Evolutionary conservation across 2,888 invertebrate genomes (phyloP).

Genomic region (Tromatobia lineatoria): DNA sequence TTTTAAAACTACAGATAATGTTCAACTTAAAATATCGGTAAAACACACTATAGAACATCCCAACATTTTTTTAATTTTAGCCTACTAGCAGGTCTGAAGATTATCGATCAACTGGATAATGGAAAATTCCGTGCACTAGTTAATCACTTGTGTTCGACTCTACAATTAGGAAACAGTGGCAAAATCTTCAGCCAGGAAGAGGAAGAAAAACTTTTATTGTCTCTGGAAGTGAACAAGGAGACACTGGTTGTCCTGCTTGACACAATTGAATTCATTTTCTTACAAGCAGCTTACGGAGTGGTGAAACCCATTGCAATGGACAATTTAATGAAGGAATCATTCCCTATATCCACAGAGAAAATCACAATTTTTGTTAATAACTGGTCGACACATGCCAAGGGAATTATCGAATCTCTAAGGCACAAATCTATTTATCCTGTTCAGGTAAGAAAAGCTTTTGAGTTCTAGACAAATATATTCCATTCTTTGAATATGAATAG

Average conservation of each 20-base stretch:
- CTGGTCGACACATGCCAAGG: constrained; percentile 79
- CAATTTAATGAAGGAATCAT: constrained; percentile 75
- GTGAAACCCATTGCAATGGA: constrained; percentile 78
- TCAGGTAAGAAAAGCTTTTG: constrained; percentile 74
- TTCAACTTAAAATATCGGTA: neutral
- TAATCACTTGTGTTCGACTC: constrained; percentile 79
- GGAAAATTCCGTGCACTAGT: constrained; percentile 80
- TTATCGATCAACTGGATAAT: constrained; percentile 77
- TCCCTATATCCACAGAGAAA: constrained; percentile 78
- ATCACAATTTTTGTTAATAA: constrained; percentile 77
- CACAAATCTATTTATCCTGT: constrained; percentile 80
- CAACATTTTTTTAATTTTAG: constrained; percentile 66
- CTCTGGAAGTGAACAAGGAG: constrained; percentile 76
- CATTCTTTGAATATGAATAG: neutral
- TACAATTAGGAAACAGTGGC: constrained; percentile 71
- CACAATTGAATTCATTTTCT: constrained; percentile 76
- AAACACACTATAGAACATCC: neutral
- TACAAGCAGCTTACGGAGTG: constrained; percentile 77
- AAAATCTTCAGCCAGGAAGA: constrained; percentile 79
- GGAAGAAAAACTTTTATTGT: constrained; percentile 78
- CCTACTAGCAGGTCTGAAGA: constrained; percentile 76
- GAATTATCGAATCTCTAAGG: constrained; percentile 77
- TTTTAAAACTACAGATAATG: constrained; percentile 13
- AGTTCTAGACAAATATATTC: neutral
- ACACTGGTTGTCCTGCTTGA: constrained; percentile 76